Conservation (phyloP, 2,113 vertebrate species). For the Toxotes jaculatrix region DNA sequence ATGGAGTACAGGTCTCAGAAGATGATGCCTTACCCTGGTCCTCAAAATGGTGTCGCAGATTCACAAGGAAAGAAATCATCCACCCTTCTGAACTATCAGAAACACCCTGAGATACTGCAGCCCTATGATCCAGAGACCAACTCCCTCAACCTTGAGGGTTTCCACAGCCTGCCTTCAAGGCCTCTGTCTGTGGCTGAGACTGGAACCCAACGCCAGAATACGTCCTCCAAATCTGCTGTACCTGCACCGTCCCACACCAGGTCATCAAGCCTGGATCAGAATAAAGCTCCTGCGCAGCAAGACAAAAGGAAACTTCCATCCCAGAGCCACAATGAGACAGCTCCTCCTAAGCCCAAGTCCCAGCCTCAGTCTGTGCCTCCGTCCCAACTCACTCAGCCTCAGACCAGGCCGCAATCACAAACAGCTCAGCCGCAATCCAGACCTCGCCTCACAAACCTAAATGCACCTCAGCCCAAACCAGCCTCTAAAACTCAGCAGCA, state of each 20-base stretch:
- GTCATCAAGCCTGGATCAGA: conserved; percentile 75
- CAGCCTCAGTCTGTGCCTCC: conserved; percentile 55
- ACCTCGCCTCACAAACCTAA: conserved; percentile 62
- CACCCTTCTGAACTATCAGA: conserved; percentile 91
- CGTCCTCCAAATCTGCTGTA: conserved; percentile 71
- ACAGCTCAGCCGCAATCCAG: conserved; percentile 59
- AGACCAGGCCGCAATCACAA: conserved; percentile 60
- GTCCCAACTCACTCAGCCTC: conserved; percentile 53
- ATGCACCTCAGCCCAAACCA: conserved; percentile 51
- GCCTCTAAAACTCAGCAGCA: conserved; percentile 37
- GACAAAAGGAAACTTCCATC: conserved; percentile 49
- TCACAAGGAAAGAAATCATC: conserved; percentile 77
- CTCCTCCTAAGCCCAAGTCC: conserved; percentile 40
- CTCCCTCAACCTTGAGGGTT: conserved; percentile 79
- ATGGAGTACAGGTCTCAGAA: conserved; percentile 82
- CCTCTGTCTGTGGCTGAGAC: conserved; percentile 67
- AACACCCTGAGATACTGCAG: conserved; percentile 92
- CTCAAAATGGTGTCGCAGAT: conserved; percentile 80
- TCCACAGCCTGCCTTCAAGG: conserved; percentile 69
- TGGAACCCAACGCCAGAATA: conserved; percentile 72
- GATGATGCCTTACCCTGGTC: conserved; percentile 68
- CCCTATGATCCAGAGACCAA: conserved; percentile 92
- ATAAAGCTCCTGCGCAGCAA: conserved; percentile 30
- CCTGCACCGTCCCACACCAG: conserved; percentile 52
- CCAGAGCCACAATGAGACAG: conserved; percentile 40